Conservation (phyloP, 2,888 invertebrate species). For the Agrotis segetum region DNA sequence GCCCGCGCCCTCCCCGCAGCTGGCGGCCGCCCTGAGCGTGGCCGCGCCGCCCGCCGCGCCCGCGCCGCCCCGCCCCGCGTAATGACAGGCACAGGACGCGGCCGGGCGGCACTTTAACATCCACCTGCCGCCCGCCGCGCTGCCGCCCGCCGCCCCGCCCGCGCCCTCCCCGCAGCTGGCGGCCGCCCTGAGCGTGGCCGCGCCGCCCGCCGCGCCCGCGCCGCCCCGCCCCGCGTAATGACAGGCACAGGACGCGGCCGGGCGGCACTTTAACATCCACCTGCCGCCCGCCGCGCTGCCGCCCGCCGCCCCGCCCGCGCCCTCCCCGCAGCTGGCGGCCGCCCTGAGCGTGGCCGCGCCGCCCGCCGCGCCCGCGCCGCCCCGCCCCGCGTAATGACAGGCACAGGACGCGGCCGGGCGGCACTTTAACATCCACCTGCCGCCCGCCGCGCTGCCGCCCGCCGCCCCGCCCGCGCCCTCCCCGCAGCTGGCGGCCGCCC, state of each 20-base stretch:
- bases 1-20: not conserved
- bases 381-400: no score
- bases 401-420: no score
- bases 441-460: no score
- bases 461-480: slow-evolving; percentile 37
- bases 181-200: slow-evolving; percentile 7
- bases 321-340: not conserved
- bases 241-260: not conserved
- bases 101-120: no score
- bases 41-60: no score
- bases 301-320: no score
- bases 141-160: slow-evolving; percentile 33
- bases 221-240: slow-evolving; percentile 34
- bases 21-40: no score
- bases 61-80: no score
- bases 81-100: no score
- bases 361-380: no score
- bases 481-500: slow-evolving; percentile 13
- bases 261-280: not conserved
- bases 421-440: slow-evolving; percentile 1
- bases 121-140: slow-evolving; percentile 41
- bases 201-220: slow-evolving; percentile 9
- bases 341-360: no score
- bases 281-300: no score
- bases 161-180: slow-evolving; percentile 30